Evolutionary conservation across 2,888 invertebrate species (phyloP), one percentile per base, ranked within the genome.

Genomic region (Steinernema scapterisci): DNA sequence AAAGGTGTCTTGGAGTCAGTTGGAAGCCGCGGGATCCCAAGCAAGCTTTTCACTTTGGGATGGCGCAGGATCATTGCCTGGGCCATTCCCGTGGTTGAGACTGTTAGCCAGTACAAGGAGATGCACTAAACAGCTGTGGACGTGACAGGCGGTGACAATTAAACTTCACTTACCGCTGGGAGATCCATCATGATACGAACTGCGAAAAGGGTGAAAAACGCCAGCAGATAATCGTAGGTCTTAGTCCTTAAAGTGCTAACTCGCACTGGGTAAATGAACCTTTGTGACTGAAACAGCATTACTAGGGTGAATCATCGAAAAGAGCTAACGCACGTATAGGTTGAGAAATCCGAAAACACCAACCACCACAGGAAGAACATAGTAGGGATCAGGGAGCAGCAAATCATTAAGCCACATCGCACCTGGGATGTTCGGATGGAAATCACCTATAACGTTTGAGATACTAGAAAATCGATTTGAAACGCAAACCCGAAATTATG

Each of bases 291-390:
- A 46, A 78, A 77, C 3, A 44, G 13, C 52, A 19, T n/a, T 43
- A 38, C 16, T 48, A 74, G 45, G 72, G 45, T 6, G 44, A 46
- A 27, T 23, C 63, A 25, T 25, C n/a, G 31, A 13, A 73, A 75
- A 19, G 70, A 45, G n/a, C 0, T 11, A 31, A 74, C 79, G 56
- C 70, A 85, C 85, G 77, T 81, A 85, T 51, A 85, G 73, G 78
- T 85, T 85, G 45, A 84, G 74, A 46, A 86, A 86, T 9, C 85
- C 84, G 45, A 85, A 79, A 2, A 82, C 48, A 16, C 84, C 85
- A 43, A 85, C 83, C 5, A 81, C 77, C 3, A 84, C 77, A 9
- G 85, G 85, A 6, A 85, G 77, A 31, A 85, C 75, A 63, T 81
- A 83, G 75, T 82, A 86, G 23, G 85, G 85, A 78, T 85, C 85